These are phyloP conservation scores for Metacarcinus magister DNA, from an alignment of 2,888 invertebrate species.

Conservation along the genomic window DNA sequence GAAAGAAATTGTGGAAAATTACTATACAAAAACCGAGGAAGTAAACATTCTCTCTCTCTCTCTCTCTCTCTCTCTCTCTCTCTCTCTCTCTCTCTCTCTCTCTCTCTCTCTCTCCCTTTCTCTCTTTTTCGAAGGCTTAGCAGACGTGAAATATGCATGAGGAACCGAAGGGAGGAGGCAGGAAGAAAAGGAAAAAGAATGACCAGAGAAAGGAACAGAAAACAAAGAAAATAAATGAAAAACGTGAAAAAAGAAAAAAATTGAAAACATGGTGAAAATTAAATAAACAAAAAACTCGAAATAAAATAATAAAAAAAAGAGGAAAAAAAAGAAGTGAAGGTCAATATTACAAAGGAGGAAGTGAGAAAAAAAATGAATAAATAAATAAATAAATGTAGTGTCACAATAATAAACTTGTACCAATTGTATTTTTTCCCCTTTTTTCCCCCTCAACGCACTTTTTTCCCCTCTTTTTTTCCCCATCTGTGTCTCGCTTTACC, in stretches of 20 bases:
- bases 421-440: not conserved
- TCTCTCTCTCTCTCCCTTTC: slow-evolving; percentile 30
- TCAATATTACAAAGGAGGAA: not conserved
- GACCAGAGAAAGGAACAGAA: not conserved
- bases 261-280: too few relatives aligned
- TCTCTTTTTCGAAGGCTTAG: not conserved
- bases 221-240: too few relatives aligned
- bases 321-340: not conserved
- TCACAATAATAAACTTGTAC: not conserved
- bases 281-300: not conserved
- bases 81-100: not conserved
- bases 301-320: not conserved
- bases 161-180: not conserved
- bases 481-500: not conserved
- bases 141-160: not conserved
- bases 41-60: not conserved
- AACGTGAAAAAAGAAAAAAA: not conserved
- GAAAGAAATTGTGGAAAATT: not conserved
- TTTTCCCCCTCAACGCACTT: not conserved
- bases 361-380: not conserved
- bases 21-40: not conserved
- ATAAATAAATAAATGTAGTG: not conserved
- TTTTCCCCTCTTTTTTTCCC: not conserved
- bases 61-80: slow-evolving; percentile 6
- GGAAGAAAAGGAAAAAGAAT: not conserved